A percentile compares a stretch with the other conserved stretches of the same genome.
phyloP scores from a whole-genome alignment of 2,113 vertebrate species.

The Calidris pygmaea region DNA sequence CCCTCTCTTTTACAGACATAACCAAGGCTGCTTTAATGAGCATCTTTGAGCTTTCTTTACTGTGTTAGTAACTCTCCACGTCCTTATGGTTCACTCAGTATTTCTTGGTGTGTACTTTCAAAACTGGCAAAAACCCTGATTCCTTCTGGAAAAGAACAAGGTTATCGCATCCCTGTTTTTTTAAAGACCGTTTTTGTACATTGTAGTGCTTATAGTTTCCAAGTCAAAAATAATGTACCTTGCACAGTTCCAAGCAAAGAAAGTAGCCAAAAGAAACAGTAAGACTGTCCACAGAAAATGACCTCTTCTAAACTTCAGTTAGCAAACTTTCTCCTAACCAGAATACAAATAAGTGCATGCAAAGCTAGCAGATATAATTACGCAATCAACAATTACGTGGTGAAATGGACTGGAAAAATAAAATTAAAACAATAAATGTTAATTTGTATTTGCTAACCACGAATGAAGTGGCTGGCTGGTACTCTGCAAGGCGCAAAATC shows the following conservation, averaged over 20 bases:
- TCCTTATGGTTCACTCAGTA: not conserved
- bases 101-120: not conserved
- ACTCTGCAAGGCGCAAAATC: not conserved
- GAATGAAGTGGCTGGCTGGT: not conserved
- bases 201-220: not conserved
- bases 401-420: constrained; percentile 53
- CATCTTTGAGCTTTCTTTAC: not conserved
- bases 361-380: constrained; percentile 27
- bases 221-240: not conserved
- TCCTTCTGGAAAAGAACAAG: not conserved
- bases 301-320: not conserved
- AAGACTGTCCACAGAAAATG: not conserved
- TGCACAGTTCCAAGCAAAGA: not conserved
- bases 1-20: not conserved
- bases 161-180: not conserved
- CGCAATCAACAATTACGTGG: not conserved
- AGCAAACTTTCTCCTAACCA: not conserved
- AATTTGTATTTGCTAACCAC: constrained; percentile 20
- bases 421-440: constrained; percentile 44
- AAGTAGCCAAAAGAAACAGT: not conserved
- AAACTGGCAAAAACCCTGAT: not conserved
- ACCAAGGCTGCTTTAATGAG: not conserved
- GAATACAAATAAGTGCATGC: not conserved
- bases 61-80: not conserved
- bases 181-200: not conserved